Evolutionary conservation across 2,888 invertebrate genomes (phyloP).

Genomic region (Dryocosmus kuriphilus): DNA sequence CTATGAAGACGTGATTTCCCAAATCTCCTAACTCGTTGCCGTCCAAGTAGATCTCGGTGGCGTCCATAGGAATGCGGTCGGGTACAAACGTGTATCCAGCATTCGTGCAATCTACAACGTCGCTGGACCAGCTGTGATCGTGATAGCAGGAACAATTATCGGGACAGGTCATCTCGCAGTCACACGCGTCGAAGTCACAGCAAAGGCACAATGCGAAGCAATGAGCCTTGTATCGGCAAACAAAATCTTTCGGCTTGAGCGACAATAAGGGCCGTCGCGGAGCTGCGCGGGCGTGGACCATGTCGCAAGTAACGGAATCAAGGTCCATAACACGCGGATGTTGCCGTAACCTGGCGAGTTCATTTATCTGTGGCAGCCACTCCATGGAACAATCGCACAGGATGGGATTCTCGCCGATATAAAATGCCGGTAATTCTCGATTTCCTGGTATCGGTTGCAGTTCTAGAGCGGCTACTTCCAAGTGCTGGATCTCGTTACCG

Average conservation of each 20-base stretch:
- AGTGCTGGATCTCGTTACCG: conserved; percentile 85
- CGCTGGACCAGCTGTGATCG: conserved; percentile 91
- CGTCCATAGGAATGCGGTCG: conserved; percentile 91
- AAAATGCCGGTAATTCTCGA: conserved; percentile 87
- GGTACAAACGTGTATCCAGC: conserved; percentile 87
- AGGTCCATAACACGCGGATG: conserved; percentile 90
- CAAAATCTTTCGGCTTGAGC: conserved; percentile 86
- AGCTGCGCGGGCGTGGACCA: conserved; percentile 84
- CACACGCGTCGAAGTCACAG: conserved; percentile 94
- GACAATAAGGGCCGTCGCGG: conserved; percentile 83
- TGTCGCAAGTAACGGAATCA: conserved; percentile 87
- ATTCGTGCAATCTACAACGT: conserved; percentile 90
- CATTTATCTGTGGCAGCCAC: conserved; percentile 90
- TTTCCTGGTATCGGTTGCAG: conserved; percentile 83
- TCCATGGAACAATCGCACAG: conserved; percentile 93
- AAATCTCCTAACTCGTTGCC: conserved; percentile 89
- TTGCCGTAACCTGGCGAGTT: conserved; percentile 85
- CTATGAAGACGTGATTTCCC: conserved; percentile 91
- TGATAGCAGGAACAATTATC: conserved; percentile 92
- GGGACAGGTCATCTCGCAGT: conserved; percentile 95
- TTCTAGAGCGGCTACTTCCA: conserved; percentile 86
- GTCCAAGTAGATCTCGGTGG: conserved; percentile 91
- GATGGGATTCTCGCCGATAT: conserved; percentile 90
- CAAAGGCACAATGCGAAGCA: conserved; percentile 92
- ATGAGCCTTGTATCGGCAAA: conserved; percentile 89